Evolutionary conservation across 2,113 vertebrate species (phyloP), one percentile per base, ranked within the genome.

Genomic region (Trichomycterus rosablanca): DNA sequence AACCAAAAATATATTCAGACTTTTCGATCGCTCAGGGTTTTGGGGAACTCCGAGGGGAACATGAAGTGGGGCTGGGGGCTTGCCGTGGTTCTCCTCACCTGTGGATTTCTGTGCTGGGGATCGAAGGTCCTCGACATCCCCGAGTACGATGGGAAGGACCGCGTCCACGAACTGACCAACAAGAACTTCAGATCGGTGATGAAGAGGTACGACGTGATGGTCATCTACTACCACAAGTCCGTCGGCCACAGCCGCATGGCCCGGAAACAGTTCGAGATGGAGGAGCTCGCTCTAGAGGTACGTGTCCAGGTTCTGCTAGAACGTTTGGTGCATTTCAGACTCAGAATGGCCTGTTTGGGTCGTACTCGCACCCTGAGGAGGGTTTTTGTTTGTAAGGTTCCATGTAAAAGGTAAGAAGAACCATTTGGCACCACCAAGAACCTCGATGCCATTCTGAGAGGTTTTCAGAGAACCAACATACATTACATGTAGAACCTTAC

Each of bases 151-250:
- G 93, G 93, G 4, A 82, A 80, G 76, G 92, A 94, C 78, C 90
- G 93, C 0, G 91, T 95, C 62, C 77, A 90, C 50, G 73, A 85
- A 16, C 84, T 96, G 73, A 88, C 60, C 15, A 51, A 75, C 58
- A 92, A 91, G 79, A 95, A 94, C 88, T 94, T 90, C 89, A 92
- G 90, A 77, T 81, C 86, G 0, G 49, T 91, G 70, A 90, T 95
- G 88, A 93, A 93, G 85, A 89, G 90, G 79, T 93, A 89, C 3
- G 92, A 92, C 7, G 87, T 94, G 48, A 88, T 96, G 86, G 93
- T 92, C 1, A 86, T 95, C 76, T 91, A 94, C 70, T 91, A 91
- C 80, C 93, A 94, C 16, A 87, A 86, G 40, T 83, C 90, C 2
- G 82, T 90, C 0, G 88, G 83, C 1, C 84, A 87, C 0, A 85